Evolutionary conservation across 2,797 vertebrate genomes (phyloP).

Genomic region (Pygocentrus nattereri): DNA sequence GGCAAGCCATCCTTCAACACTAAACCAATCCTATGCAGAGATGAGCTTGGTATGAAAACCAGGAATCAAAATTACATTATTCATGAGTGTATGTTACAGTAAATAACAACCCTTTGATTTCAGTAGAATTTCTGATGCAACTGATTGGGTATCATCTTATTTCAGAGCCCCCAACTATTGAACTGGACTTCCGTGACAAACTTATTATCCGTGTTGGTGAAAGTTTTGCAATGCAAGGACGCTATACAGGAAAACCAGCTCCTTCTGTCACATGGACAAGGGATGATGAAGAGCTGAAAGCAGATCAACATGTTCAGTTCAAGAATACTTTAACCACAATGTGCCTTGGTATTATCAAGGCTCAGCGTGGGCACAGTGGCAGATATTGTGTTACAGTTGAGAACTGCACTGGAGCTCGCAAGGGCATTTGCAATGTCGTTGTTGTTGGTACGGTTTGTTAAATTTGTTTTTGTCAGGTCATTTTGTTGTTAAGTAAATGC

Average conservation of each 20-base stretch:
- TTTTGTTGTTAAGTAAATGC: background rate
- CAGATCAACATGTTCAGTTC: conserved; percentile 87
- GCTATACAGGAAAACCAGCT: conserved; percentile 92
- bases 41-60: conserved; percentile 88
- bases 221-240: conserved; percentile 90
- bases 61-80: background rate
- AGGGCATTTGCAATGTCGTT: conserved; percentile 90
- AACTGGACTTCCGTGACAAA: conserved; percentile 96
- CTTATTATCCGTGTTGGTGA: conserved; percentile 92
- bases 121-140: conserved; percentile 29
- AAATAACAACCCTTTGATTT: background rate
- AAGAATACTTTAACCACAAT: conserved; percentile 89
- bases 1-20: conserved; percentile 96
- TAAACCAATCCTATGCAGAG: conserved; percentile 95
- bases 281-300: conserved; percentile 88
- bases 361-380: conserved; percentile 90
- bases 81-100: conserved; percentile 28
- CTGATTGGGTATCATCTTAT: background rate
- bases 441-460: conserved; percentile 86
- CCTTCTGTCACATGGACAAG: conserved; percentile 92
- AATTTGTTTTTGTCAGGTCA: background rate
- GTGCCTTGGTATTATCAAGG: conserved; percentile 89
- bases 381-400: conserved; percentile 93
- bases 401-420: conserved; percentile 94
- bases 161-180: conserved; percentile 94